Evolutionary conservation across 2,888 invertebrate species (phyloP), one percentile per base, ranked within the genome.

Genomic region (Melanostoma mellinum): DNA sequence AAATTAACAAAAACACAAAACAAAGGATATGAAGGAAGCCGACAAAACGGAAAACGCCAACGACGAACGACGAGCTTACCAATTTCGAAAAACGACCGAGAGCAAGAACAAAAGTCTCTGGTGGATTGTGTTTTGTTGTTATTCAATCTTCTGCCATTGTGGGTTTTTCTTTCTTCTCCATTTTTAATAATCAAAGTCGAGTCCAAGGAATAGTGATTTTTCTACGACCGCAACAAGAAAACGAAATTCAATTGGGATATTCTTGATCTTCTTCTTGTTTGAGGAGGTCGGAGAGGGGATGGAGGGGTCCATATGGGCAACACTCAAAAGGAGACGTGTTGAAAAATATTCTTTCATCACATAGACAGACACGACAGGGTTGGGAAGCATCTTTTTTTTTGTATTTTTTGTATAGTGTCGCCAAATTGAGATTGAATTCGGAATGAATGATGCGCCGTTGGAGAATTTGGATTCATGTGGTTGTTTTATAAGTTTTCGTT

Each of bases 51-150:
- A 20, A 20, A 20, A 20, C 20, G 20, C 20, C 20, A 20, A 20
- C 20, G 20, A 20, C 20, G 20, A 20, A 20, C 20, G 61, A 30
- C 55, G n/a, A 61, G 61, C 63, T 72, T 67, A 80, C 56, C 61
- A 74, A 69, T 79, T 79, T 32, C 50, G n/a, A 63, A 40, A 48
- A 36, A 46, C 48, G 40, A 73, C 20, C 2, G n/a, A 3, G n/a
- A 44, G 60, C 3, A 30, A 60, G 63, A 48, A 74, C 56, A 50
- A 56, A 33, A 42, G 60, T 84, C 82, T 78, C 82, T 55, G 60
- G 82, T 61, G 78, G 52, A 74, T 84, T 84, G 84, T 79, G 71
- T 75, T 79, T 36, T 81, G 76, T 76, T 84, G 73, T 75, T 84
- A 75, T 84, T 84, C 84, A 84, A 84, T 84, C 71, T 65, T 71